Evolutionary conservation across 92 coral and sea anemone species (phyloP), one percentile per base, ranked within the genome.

Genomic region (Parazoanthus darwini): DNA sequence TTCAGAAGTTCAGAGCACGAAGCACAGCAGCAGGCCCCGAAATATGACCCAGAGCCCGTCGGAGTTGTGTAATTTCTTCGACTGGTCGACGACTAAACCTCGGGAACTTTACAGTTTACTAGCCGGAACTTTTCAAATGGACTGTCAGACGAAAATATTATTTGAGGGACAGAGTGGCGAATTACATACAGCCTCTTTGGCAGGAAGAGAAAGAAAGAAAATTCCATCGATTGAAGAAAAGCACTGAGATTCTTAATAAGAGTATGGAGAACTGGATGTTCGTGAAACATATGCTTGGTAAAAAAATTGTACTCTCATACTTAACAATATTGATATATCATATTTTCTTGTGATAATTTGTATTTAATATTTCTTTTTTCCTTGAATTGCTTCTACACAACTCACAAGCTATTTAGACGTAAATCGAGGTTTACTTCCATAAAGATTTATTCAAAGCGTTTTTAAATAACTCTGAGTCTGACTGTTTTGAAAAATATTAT

Each of bases 1-100:
- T 97, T 86, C 90, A 90, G 94, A 43, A 89, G 90, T 50, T 94
- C 93, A 92, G 92, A 93, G 85, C 86, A 90, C 35, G 96, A 94
- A 48, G 94, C 92, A 22, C 82, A 90, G 44, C 88, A 90, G 50
- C 98, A 93, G 39, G 82, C 96, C 6, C 46, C 91, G 74, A 46
- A 84, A 54, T 84, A 84, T 23, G 87, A 84, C 25, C 79, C 87
- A 6, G 87, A 84, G 15, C 87, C 87, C 16, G 78, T 48, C 0
- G 87, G 78, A 29, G 87, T 84, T 33, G 87, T 84, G 72, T 81
- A 66, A 63, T 58, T 22, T 37, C 39, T 2, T 37, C 46, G 44
- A 58, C 68, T 23, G 11, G 4, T 42, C 48, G 4, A n/a, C 58
- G 81, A 77, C 7, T 23, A 10, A 8, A 20, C 2, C 20, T 23